phyloP scores from a whole-genome alignment of 2,113 vertebrate species.

The Dipodomys stephensi region DNA sequence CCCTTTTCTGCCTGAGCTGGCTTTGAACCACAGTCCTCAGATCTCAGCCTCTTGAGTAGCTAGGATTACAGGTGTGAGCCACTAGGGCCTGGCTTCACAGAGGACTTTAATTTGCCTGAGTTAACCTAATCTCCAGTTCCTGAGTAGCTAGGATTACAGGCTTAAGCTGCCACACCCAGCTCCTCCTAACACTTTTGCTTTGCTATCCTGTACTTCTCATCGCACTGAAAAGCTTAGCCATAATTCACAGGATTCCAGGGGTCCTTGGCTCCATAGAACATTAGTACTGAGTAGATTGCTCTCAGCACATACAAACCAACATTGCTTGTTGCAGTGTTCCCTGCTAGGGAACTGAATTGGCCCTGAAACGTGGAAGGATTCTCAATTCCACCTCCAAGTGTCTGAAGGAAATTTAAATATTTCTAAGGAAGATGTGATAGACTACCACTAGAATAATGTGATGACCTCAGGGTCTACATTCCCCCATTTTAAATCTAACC shows the following conservation, averaged over 20 bases:
- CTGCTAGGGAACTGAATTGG: not conserved
- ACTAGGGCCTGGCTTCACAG: no score
- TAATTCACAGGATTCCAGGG: not conserved
- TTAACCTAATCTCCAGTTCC: no score
- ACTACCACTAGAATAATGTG: not conserved
- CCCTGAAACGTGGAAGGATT: not conserved
- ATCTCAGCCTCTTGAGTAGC: no score
- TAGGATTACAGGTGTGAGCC: no score
- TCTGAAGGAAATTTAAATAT: slow-evolving; percentile 3
- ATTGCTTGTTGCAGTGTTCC: not conserved
- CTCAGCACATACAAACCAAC: slow-evolving; percentile 10
- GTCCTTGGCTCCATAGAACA: not conserved
- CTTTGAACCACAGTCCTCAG: no score
- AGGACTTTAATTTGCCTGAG: no score
- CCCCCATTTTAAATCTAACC: slow-evolving; percentile 19
- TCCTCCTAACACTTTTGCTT: slow-evolving; percentile 18
- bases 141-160: no score
- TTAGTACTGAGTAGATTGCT: not conserved
- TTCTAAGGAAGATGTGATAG: slow-evolving; percentile 50
- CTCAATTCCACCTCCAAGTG: not conserved
- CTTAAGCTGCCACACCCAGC: no score
- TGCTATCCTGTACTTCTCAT: not conserved
- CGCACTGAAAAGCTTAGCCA: not conserved
- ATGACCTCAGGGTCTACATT: slow-evolving; percentile 27
- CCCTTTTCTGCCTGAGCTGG: no score